These are phyloP conservation scores for Alectoris magna DNA, from an alignment of 2,797 vertebrate species.

Conservation along the genomic window DNA sequence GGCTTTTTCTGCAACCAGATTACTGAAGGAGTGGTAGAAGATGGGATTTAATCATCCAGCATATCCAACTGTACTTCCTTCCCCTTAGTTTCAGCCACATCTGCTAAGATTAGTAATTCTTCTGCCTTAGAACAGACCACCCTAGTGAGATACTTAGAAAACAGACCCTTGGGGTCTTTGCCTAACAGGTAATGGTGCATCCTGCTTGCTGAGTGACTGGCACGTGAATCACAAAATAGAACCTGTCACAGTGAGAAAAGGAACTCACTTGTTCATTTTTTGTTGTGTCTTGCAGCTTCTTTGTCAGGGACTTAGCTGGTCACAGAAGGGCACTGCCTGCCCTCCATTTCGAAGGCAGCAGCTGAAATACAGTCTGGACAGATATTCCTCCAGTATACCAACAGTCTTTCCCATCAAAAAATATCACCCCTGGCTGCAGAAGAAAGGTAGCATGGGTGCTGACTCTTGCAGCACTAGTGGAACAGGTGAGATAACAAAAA, in stretches of 20 bases:
- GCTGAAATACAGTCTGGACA: slow-evolving; percentile 83
- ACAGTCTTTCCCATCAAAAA: slow-evolving; percentile 74
- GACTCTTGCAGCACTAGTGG: neutral
- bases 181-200: neutral
- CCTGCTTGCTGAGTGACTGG: neutral
- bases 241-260: neutral
- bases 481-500: slow-evolving; percentile 14
- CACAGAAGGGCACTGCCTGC: slow-evolving; percentile 70
- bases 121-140: neutral
- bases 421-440: slow-evolving; percentile 78
- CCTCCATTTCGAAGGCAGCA: slow-evolving; percentile 83
- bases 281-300: slow-evolving; percentile 78
- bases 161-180: neutral
- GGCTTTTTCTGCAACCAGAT: neutral
- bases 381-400: slow-evolving; percentile 83
- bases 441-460: neutral
- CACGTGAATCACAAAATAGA: fast-evolving
- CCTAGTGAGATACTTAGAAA: neutral
- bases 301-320: slow-evolving; percentile 85
- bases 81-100: neutral
- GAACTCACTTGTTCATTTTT: neutral
- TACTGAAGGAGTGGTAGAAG: neutral
- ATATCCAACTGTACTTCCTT: neutral
- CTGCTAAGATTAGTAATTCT: neutral
- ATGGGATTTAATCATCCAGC: slow-evolving; percentile 11